phyloP scores from a whole-genome alignment of 2,888 invertebrate genomes.

The Drosophila quinaria region DNA sequence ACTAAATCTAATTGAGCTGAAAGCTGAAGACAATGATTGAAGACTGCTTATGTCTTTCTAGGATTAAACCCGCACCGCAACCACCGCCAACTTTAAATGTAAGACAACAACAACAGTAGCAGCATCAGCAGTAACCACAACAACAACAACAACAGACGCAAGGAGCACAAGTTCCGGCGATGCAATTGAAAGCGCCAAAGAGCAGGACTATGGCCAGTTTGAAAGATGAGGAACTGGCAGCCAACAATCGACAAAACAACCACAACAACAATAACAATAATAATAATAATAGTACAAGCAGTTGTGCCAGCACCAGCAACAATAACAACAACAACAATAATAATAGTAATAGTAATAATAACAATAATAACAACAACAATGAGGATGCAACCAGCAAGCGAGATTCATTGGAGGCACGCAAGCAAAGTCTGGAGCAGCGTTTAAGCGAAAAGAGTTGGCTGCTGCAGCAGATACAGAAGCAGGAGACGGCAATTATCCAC shows the following conservation, averaged over 20 bases:
- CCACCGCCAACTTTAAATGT: slow-evolving; percentile 42
- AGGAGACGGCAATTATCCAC: slow-evolving; percentile 84
- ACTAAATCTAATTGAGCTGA: slow-evolving; percentile 35
- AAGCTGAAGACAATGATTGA: slow-evolving; percentile 60
- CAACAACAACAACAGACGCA: slow-evolving; percentile 32
- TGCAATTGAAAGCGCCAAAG: slow-evolving; percentile 75
- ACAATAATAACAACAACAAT: slow-evolving; percentile 60
- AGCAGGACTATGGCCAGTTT: slow-evolving; percentile 76
- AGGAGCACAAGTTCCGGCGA: slow-evolving; percentile 66
- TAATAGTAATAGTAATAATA: slow-evolving; percentile 41
- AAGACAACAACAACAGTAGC: slow-evolving; percentile 1
- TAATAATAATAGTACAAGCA: slow-evolving; percentile 19
- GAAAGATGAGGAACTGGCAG: slow-evolving; percentile 73
- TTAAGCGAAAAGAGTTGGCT: slow-evolving; percentile 85
- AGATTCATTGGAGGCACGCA: slow-evolving; percentile 83
- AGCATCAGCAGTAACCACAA: slow-evolving; percentile 1
- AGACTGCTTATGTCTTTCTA: slow-evolving; percentile 78
- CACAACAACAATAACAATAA: slow-evolving; percentile 40
- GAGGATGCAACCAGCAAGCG: slow-evolving; percentile 67
- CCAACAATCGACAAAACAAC: slow-evolving; percentile 56
- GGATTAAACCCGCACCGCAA: slow-evolving; percentile 58
- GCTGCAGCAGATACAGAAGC: slow-evolving; percentile 84
- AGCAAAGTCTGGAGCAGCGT: slow-evolving; percentile 83
- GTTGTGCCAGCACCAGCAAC: slow-evolving; percentile 34
- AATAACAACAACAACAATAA: slow-evolving; percentile 49